These are phyloP conservation scores for Limnothrissa miodon DNA, from an alignment of 2,113 vertebrate genomes.

Conservation along the genomic window DNA sequence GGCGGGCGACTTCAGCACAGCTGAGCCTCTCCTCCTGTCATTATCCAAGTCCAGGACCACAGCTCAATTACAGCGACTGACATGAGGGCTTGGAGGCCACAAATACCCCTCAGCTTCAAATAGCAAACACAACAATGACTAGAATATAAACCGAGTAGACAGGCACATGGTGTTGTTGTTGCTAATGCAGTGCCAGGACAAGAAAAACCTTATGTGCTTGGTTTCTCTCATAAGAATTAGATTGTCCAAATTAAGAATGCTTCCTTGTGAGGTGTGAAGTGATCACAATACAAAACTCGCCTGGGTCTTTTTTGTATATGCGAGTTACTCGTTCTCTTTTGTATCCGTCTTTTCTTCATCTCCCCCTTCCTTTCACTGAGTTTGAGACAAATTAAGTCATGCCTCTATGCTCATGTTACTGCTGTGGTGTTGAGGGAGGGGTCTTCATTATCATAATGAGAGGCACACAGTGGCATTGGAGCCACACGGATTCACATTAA, in stretches of 20 bases:
- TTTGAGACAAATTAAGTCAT: not conserved
- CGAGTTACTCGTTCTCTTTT: too few relatives aligned
- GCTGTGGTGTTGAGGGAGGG: not conserved
- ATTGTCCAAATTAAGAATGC: not conserved
- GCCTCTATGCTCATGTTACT: not conserved
- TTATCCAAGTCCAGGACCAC: not conserved
- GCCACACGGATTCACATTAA: slow-evolving; percentile 3
- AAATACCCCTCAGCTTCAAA: slow-evolving; percentile 5
- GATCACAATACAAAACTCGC: not conserved
- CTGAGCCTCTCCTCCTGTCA: not conserved
- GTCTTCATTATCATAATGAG: slow-evolving; percentile 1
- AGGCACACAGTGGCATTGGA: not conserved
- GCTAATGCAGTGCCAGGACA: not conserved
- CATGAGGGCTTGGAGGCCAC: not conserved
- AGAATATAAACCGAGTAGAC: not conserved
- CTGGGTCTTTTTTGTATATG: not conserved
- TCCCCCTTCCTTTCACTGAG: not conserved
- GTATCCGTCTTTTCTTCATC: too few relatives aligned
- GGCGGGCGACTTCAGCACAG: not conserved
- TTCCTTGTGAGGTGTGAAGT: too few relatives aligned
- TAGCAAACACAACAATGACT: not conserved
- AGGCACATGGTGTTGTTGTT: not conserved
- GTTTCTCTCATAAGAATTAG: not conserved
- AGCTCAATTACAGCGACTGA: slow-evolving; percentile 9
- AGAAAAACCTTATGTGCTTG: not conserved